These are phyloP conservation scores for Trachelus tabidus DNA, from an alignment of 2,888 invertebrate genomes.

Conservation along the genomic window DNA sequence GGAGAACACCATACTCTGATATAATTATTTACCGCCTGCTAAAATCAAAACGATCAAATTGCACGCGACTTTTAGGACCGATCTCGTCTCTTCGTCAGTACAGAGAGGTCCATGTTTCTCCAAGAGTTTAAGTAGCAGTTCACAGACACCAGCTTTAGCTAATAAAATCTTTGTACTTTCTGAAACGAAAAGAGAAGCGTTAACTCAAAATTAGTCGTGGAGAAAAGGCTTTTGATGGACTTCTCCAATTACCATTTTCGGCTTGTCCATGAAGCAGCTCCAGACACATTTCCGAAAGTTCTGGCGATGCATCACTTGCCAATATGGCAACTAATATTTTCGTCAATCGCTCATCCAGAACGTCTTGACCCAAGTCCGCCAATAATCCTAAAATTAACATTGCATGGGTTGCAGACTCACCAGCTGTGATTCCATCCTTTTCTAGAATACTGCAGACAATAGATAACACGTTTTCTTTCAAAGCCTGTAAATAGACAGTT, in stretches of 20 bases:
- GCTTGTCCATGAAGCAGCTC: constrained; percentile 82
- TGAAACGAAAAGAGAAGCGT: constrained; percentile 57
- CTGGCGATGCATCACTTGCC: constrained; percentile 74
- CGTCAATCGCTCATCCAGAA: constrained; percentile 70
- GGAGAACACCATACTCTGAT: constrained; percentile 3
- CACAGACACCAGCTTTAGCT: constrained; percentile 81
- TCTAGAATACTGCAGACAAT: constrained; percentile 67
- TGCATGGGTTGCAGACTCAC: constrained; percentile 68
- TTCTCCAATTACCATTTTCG: constrained; percentile 73
- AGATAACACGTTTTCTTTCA: constrained; percentile 67
- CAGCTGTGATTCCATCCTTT: constrained; percentile 59
- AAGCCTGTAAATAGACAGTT: constrained; percentile 50
- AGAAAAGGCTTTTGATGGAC: background rate
- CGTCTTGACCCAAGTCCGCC: constrained; percentile 64
- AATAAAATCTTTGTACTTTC: constrained; percentile 82
- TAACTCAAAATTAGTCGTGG: background rate
- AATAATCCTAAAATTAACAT: constrained; percentile 68
- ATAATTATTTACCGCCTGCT: constrained; percentile 77
- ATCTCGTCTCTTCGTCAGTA: constrained; percentile 75
- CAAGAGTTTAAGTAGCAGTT: constrained; percentile 79
- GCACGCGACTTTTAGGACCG: constrained; percentile 84
- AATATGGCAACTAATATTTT: constrained; percentile 74
- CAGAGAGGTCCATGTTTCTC: constrained; percentile 75
- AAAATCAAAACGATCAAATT: constrained; percentile 86
- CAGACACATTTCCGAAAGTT: constrained; percentile 80